These are phyloP conservation scores for Tetragnatha montana DNA, from an alignment of 2,888 invertebrate genomes.

Conservation along the genomic window DNA sequence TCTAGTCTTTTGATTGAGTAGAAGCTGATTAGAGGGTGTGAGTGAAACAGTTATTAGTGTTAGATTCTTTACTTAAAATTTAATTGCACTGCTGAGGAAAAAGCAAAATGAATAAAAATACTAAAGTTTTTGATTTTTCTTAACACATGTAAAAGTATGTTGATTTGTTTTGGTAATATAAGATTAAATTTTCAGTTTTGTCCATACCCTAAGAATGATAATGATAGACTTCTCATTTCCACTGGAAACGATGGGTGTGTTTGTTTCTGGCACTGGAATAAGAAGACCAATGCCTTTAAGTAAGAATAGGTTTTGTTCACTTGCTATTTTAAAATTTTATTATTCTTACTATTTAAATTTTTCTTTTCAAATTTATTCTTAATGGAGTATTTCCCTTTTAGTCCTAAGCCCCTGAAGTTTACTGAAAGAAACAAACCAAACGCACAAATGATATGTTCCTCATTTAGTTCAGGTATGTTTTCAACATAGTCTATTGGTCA, in stretches of 20 bases:
- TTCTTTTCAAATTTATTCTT: neutral
- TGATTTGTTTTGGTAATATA: constrained; percentile 12
- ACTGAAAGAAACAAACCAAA: constrained; percentile 95
- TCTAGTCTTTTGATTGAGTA: too few relatives aligned
- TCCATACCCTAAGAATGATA: constrained; percentile 85
- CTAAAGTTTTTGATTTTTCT: neutral
- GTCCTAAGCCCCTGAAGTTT: constrained; percentile 90
- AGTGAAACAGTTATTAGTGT: too few relatives aligned
- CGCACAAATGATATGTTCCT: constrained; percentile 95
- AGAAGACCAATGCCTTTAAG: constrained; percentile 77
- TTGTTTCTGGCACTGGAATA: constrained; percentile 91
- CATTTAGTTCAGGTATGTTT: constrained; percentile 84
- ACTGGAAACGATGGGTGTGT: constrained; percentile 97
- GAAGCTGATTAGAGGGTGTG: too few relatives aligned
- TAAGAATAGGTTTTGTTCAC: constrained; percentile 12
- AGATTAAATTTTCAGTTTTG: constrained; percentile 84
- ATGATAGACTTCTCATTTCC: constrained; percentile 88
- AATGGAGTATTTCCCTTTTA: constrained; percentile 76
- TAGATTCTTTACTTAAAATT: too few relatives aligned
- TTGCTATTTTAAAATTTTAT: neutral
- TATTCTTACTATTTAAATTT: neutral
- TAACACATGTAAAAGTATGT: constrained; percentile 10
- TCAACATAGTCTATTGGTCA: neutral
- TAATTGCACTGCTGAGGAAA: too few relatives aligned
- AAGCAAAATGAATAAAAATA: too few relatives aligned